Evolutionary conservation across 2,888 invertebrate genomes (phyloP), one percentile per base, ranked within the genome.

Genomic region (Philaethria dido): DNA sequence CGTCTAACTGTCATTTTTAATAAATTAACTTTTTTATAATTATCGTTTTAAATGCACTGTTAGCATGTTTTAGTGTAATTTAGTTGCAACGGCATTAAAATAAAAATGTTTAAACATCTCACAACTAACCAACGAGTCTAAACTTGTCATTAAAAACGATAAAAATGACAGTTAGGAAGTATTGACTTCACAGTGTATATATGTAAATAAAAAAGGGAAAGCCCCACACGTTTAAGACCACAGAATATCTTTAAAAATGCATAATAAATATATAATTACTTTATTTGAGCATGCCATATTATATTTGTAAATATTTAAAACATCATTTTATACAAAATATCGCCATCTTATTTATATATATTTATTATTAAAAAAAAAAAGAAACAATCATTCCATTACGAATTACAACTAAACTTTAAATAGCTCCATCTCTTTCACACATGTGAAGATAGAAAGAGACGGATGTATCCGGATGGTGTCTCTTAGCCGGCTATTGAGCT

Each of bases 281-380:
- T 25, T n/a, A 22, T 39, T 57, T 57, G 57, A 57, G 57, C 57
- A 42, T 22, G 9, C 39, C 57, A 57, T 57, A 42, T 42, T 22
- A 42, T 11, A 22, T 42, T 39, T 57, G 57, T 57, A 42, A 57
- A 57, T 57, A 57, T 22, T 39, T 42, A 13, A 3, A 39, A n/a
- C 50, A 52, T 52, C 29, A 57, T 57, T 22, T 22, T n/a, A 42
- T 42, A 42, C n/a, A 39, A 20, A 42, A 57, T n/a, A 57, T 57
- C 20, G 22, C 20, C 57, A 36, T 54, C 36, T 55, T 39, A 20
- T 48, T 22, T 22, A 20, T 20, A 13, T 20, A 22, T 48, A 20
- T 5, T 25, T 22, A 33, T 52, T 33, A 18, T 0, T 16, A 22
- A 8, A 50, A 2, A 22, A 13, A 25, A n/a, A 52, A 50, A 29